Evolutionary conservation across 2,888 invertebrate species (phyloP).

Genomic region (Frankliniella fusca): DNA sequence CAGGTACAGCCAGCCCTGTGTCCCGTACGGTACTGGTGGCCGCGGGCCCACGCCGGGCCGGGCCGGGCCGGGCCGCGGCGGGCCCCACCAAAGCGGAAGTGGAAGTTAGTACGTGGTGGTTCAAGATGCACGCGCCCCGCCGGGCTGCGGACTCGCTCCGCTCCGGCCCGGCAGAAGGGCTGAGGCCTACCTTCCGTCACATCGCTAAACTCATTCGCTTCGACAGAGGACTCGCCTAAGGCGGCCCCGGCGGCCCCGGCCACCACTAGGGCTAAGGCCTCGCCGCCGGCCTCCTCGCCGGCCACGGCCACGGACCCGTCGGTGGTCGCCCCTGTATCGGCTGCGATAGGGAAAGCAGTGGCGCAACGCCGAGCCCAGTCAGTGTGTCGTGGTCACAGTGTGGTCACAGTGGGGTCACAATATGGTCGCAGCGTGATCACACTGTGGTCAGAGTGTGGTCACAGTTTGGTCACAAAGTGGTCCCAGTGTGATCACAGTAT

Average conservation of each 20-base stretch:
- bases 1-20: background rate
- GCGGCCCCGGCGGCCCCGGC: conserved; percentile 5
- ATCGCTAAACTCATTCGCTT: conserved; percentile 16
- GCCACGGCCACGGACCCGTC: background rate
- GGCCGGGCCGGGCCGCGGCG: background rate
- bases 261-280: background rate
- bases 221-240: background rate
- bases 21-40: background rate
- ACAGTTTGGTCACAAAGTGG: too few species aligned
- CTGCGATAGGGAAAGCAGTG: background rate
- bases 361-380: background rate
- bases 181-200: background rate
- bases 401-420: too few species aligned
- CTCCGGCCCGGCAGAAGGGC: background rate
- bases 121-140: background rate
- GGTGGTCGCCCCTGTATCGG: background rate
- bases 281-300: background rate
- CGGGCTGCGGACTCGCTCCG: background rate
- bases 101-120: background rate
- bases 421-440: too few species aligned
- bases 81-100: background rate
- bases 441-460: too few species aligned
- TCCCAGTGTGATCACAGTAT: too few species aligned
- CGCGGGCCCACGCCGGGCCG: background rate
- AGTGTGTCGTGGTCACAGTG: too few species aligned